Evolutionary conservation across 2,888 invertebrate species (phyloP).

Genomic region (Lomographa bimaculata): DNA sequence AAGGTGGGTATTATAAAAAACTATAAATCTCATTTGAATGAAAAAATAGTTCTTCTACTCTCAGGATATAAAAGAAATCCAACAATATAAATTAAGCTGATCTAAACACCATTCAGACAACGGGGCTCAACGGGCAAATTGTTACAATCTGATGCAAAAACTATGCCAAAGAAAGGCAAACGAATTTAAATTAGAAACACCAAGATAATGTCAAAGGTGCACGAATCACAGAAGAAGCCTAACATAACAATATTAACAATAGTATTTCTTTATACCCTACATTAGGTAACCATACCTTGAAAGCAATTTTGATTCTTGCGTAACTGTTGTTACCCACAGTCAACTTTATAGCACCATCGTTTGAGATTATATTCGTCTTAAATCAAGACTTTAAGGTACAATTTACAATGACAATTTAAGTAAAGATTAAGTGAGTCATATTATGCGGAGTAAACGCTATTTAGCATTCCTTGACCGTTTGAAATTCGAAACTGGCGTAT

Average conservation of each 20-base stretch:
- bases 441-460: constrained; percentile 37
- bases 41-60: constrained; percentile 4
- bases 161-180: constrained; percentile 40
- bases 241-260: constrained; percentile 27
- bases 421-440: constrained; percentile 34
- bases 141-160: constrained; percentile 20
- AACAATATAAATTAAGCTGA: constrained; percentile 11
- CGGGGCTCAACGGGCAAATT: constrained; percentile 18
- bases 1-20: constrained; percentile 4
- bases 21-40: constrained; percentile 9
- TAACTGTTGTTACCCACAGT: constrained; percentile 31
- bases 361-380: constrained; percentile 10
- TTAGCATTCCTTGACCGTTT: constrained; percentile 50
- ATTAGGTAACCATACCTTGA: constrained; percentile 50
- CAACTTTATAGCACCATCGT: constrained; percentile 8
- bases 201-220: constrained; percentile 24
- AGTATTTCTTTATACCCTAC: constrained; percentile 27
- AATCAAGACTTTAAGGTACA: constrained; percentile 24
- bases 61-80: constrained; percentile 7
- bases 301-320: constrained; percentile 40
- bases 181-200: constrained; percentile 50
- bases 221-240: constrained; percentile 9
- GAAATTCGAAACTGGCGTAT: constrained; percentile 51
- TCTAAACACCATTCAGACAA: constrained; percentile 9
- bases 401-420: constrained; percentile 14